Base-by-base conservation (phyloP, 1,140 invertebrate genomes). In the Metopolophium dirhodum region DNA sequence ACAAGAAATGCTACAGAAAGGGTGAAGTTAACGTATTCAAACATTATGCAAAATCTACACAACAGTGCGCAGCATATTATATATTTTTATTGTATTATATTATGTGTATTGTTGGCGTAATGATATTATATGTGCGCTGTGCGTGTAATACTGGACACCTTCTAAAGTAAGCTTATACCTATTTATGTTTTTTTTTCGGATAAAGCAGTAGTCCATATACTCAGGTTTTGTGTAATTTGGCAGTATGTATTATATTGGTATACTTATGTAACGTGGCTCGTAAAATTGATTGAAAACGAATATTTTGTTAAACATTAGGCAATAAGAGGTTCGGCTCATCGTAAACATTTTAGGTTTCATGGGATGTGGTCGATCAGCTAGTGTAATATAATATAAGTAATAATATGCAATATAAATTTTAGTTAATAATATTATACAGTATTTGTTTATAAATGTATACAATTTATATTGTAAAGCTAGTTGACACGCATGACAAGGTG, bases 1-100 rank as follows among this genome's bases (percentile, higher is more conserved):
- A 92, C 90, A 51, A 91, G 90, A 91, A 49, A 77, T 37, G 23
- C 86, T 49, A 45, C 49, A 88, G 86, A 89, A 89, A 89, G 87
- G 49, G 51, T 37, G 49, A 89, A 26, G 87, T 26, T 57, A 37
- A 89, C 47, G 30, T 88, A 88, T 88, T 88, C 30, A 14, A 54
- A 57, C 35, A 57, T 89, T 89, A 57, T 89, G 87, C 87, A 89
- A 89, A 89, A 89, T 49, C 20, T 49, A 26, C 37, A 85, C 22
- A 35, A 4, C 20, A 89, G 9, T 30, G 2, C 26, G 26, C 0
- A 26, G 83, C 35, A 85, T 23, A 85, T 45, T 18, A 41, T 22
- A 35, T n/a, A 41, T 41, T 49, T 47, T 41, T 20, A 45, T 68
- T 26, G 83, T 30, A 47, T 86, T 86, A 37, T 20, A 82, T 37